Evolutionary conservation across 2,797 vertebrate genomes (phyloP), one percentile per base, ranked within the genome.

Genomic region (Danio aesculapii): DNA sequence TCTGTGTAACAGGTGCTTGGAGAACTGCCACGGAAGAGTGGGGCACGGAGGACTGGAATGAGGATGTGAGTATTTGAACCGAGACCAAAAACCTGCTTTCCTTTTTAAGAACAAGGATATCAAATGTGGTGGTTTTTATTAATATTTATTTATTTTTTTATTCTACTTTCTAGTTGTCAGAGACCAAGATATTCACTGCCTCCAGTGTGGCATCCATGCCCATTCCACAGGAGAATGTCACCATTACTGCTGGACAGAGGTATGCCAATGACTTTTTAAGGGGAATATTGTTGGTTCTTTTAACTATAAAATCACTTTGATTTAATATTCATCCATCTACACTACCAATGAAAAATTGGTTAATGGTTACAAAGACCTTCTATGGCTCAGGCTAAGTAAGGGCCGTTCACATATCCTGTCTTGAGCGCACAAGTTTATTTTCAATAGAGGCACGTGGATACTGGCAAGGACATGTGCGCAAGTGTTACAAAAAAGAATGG

Each of bases 41-140:
- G 98, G 98, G 97, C 85, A 99, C 97, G 5, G 98, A 99, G 92
- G 98, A 99, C 92, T 99, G 97, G 97, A 98, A 97, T 92, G 98
- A 99, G 93, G 98, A 99, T 94, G 98, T 99, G 92, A 91, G 98
- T 68, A 14, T 17, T 57, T 53, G 4, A 47, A 30, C 2, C 0
- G 14, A 13, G 49, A 57, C 43, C 10, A 5, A 13, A 14, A 53
- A 46, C 16, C 2, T 30, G 30, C 16, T 12, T 68, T 57, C 8
- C 19, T 13, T 14, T 72, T 43, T 3, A 46, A 57, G 19, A 11
- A 9, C 6, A 1, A 57, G 19, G 1, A 43, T 69, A 66, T 39
- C 6, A 58, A 68, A 46, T 7, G 8, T n/a, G n/a, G n/a, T n/a
- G n/a, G n/a, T n/a, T n/a, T n/a, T 58, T 58, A n/a, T n/a, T n/a